Evolutionary conservation across 2,113 vertebrate species (phyloP), one percentile per base, ranked within the genome.

Genomic region (Lepus europaeus): DNA sequence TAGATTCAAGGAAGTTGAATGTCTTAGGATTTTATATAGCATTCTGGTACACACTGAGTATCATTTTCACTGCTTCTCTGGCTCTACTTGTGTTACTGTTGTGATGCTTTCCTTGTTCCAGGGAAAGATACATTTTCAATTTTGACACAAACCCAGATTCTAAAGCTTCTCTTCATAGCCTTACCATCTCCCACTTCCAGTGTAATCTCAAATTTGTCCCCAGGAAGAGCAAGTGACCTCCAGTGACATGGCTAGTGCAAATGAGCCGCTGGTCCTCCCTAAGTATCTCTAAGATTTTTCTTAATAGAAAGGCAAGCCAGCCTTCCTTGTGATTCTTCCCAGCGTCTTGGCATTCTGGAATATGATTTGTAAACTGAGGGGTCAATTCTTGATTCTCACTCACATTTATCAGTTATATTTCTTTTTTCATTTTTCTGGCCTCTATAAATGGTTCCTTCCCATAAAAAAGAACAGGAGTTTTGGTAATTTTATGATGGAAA

Each of bases 391-490:
- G 8, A 17, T 59, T 88, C 68, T 94, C 16, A 25, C 61, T 36
- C 20, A 2, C 23, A 14, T 5, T 6, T 22, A 27, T 49, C 20
- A 0, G 29, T 51, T 79, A 49, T 11, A 70, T n/a, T 25, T 36
- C 53, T 87, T 72, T 56, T 33, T 73, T 49, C 3, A 0, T 8
- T 45, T 68, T 82, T 95, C n/a, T 49, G 39, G 16, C 66, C 64
- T 25, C 53, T 12, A 73, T 45, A 93, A 96, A 94, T 76, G 61
- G 31, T 70, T 73, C 3, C 33, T 77, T 81, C 59, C 9, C n/a
- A 22, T 53, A 31, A 49, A 31, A 4, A 3, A 93, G 39, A 90
- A 36, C 68, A 92, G 91, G 96, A 66, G 29, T 80, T 94, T 96
- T 93, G 81, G 77, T 45, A 89, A 72, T 53, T 92, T 86, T 77